Percentiles rank a stretch among this genome's conserved stretches.
Evolutionary conservation across 2,888 invertebrate genomes (phyloP).

Genomic region (Cabera pusaria): DNA sequence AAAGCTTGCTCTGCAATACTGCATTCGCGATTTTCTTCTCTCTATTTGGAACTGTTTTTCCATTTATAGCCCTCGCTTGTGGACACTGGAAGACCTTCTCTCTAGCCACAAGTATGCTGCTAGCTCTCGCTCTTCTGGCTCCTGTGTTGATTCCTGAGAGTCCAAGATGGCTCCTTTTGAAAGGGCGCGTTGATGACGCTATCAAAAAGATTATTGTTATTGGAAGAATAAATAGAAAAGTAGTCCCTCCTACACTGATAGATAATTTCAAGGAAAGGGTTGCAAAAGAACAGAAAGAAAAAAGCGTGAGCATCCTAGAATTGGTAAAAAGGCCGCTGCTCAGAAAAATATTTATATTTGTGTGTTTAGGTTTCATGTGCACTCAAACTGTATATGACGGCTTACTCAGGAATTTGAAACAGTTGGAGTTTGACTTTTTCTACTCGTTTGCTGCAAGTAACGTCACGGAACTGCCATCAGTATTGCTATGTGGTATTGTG

Average conservation of each 20-base stretch:
- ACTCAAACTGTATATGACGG: conserved; percentile 53
- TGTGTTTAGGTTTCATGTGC: conserved; percentile 52
- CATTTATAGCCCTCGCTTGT: conserved; percentile 55
- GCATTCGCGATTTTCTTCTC: conserved; percentile 56
- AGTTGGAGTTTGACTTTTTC: conserved; percentile 55
- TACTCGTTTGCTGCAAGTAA: conserved; percentile 54
- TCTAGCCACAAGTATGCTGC: conserved; percentile 54
- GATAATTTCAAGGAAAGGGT: conserved; percentile 46
- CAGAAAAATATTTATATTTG: conserved; percentile 47
- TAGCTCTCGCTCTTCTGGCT: conserved; percentile 45
- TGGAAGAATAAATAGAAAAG: conserved; percentile 50
- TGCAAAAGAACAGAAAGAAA: conserved; percentile 32
- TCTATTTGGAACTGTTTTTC: conserved; percentile 42
- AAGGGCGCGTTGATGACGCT: conserved; percentile 53
- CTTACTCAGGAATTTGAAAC: conserved; percentile 51
- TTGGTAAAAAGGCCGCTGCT: conserved; percentile 49
- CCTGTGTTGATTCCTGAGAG: conserved; percentile 57
- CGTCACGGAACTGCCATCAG: conserved; percentile 55
- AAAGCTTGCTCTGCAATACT: conserved; percentile 52
- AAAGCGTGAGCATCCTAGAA: conserved; percentile 42
- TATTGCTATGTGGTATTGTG: conserved; percentile 48
- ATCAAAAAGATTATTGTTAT: conserved; percentile 49
- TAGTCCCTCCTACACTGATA: conserved; percentile 47
- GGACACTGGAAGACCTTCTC: conserved; percentile 57
- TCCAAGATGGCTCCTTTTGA: conserved; percentile 57